Evolutionary conservation across 2,888 invertebrate species (phyloP), one percentile per base, ranked within the genome.

Genomic region (Hemicrepidius hirtus): DNA sequence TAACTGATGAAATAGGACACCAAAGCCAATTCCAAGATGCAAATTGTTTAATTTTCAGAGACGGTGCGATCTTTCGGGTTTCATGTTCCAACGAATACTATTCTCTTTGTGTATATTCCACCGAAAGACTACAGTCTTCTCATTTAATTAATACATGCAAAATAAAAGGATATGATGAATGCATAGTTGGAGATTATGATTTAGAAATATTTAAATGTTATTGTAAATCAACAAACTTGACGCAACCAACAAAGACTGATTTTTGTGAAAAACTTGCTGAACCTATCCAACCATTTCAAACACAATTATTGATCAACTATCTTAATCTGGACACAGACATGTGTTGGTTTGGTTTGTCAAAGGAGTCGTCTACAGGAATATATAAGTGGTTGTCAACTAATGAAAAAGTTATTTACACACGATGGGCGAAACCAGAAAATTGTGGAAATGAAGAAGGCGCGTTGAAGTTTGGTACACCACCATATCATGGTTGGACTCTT

Each of bases 311-410:
- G 12, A 7, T 37, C 12, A 16, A 28, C 0, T 65, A 16, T 16
- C 49, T 67, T 16, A 10, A 0, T 5, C 0, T n/a, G 0, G 24
- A 46, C 0, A 16, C 18, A n/a, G 18, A n/a, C 12, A 13, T 6
- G 5, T 74, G 70, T 64, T 71, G 74, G 71, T 62, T 71, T 35
- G 74, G 74, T 32, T 41, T 74, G 16, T n/a, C 64, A 3, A 65
- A 70, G 7, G 1, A 12, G 9, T 4, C 10, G 9, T 9, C 13
- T n/a, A 1, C 5, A 20, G 10, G 3, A 16, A 3, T 12, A 2
- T 57, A 40, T 18, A 13, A 37, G 9, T 74, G 74, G 74, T 0
- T 0, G 0, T 18, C 64, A n/a, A 16, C 46, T 2, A 9, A 20
- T 7, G n/a, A 55, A 12, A 1, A 12, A 4, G 60, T 68, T 16